phyloP scores from a whole-genome alignment of 2,888 invertebrate species.

The Acanthosoma haemorrhoidale region DNA sequence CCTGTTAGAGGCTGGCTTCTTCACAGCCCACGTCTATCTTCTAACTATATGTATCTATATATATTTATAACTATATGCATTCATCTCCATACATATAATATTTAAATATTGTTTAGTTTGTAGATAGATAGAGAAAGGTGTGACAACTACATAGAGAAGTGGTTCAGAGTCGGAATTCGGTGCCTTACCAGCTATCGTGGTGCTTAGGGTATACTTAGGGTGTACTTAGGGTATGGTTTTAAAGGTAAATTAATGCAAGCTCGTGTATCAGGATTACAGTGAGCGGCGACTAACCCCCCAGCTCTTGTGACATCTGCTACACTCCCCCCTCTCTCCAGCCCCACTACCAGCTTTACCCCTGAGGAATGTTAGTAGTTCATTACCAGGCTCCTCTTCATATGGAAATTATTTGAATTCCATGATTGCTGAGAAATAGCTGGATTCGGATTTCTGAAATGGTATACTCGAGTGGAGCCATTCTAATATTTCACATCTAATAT shows the following conservation, averaged over 20 bases:
- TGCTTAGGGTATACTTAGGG: constrained; percentile 4
- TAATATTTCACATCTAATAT: no score
- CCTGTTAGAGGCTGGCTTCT: not conserved
- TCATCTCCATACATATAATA: not conserved
- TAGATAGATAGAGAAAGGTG: constrained; percentile 26
- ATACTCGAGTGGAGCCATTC: no score
- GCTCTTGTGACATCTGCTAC: not conserved
- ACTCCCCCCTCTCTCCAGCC: no score
- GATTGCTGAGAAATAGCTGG: no score
- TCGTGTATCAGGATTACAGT: constrained; percentile 12
- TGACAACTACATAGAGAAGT: constrained; percentile 39
- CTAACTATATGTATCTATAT: no score
- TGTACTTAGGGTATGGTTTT: constrained; percentile 21
- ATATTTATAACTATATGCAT: not conserved
- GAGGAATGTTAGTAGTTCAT: no score
- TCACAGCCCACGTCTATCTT: constrained; percentile 5
- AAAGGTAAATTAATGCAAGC: constrained; percentile 21
- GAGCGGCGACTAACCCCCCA: not conserved
- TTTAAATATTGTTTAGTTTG: constrained; percentile 15
- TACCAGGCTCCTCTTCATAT: no score
- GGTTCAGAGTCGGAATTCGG: constrained; percentile 31
- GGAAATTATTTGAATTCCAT: no score
- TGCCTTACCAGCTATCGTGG: constrained; percentile 24
- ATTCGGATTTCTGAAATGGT: no score
- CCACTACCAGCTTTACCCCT: no score